A percentile compares a stretch with the other conserved stretches of the same genome.
phyloP scores from a whole-genome alignment of 2,113 vertebrate species.

The Merops nubicus region DNA sequence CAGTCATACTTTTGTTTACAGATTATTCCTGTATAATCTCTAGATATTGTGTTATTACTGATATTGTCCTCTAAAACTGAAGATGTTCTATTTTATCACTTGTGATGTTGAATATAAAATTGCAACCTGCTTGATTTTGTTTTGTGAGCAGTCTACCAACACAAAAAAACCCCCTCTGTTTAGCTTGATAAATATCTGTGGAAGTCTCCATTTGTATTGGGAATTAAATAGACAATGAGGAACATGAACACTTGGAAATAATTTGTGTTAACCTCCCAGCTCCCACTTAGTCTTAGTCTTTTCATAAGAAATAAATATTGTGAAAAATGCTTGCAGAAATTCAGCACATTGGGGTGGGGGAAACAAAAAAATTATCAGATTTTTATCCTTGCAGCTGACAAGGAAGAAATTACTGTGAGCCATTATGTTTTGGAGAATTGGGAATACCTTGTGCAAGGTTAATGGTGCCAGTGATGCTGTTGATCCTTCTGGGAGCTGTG shows the following conservation, averaged over 20 bases:
- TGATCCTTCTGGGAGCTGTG: neutral
- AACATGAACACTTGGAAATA: neutral
- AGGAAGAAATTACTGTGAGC: neutral
- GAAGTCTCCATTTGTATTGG: neutral
- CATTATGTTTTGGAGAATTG: neutral
- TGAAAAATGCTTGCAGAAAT: neutral
- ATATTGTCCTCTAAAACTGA: neutral
- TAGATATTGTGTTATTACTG: neutral
- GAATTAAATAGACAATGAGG: neutral
- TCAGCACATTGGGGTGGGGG: neutral
- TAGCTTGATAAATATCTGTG: neutral
- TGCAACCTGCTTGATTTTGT: neutral
- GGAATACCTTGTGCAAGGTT: neutral
- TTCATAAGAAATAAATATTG: neutral
- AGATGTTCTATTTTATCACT: neutral
- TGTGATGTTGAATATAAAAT: neutral
- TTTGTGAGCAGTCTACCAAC: neutral
- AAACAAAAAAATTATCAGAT: neutral
- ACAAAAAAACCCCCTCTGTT: slow-evolving; percentile 1
- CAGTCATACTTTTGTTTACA: neutral
- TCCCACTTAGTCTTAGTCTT: neutral
- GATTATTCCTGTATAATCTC: neutral
- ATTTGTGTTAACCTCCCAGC: neutral
- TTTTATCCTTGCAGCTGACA: neutral
- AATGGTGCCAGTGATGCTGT: neutral